Evolutionary conservation across 2,797 vertebrate species (phyloP), one percentile per base, ranked within the genome.

Genomic region (Esox masquinongy): DNA sequence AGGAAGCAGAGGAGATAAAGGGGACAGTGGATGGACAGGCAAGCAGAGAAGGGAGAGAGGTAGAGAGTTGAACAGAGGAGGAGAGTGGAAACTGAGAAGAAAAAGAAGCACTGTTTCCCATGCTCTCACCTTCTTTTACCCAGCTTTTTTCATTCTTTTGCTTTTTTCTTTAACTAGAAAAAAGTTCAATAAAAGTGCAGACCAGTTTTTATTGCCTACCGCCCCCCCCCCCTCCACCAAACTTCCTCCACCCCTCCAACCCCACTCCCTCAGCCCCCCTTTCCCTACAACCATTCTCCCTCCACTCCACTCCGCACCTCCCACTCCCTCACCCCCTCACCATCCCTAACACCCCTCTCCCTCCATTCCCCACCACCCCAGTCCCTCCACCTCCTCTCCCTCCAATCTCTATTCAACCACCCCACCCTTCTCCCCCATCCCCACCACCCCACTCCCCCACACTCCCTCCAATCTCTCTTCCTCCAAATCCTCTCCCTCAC

Each of bases 131-230:
- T 86, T 85, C 81, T 79, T 87, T 86, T 79, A 85, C 81, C 73
- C 61, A 53, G 51, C 34, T 59, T 36, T 14, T 70, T 59, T 43
- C 29, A 11, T 49, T 24, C 50, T 24, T 64, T 14, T 2, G 8
- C 22, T 66, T 66, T 43, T 84, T 82, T 83, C 89, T 84, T 80
- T 67, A 68, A 29, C 77, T 39, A 1, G 72, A 82, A 83, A 81
- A 79, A 82, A 87, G 70, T 92, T 90, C 84, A 92, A 80, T 88
- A 79, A 88, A 91, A 91, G 87, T 90, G 82, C 87, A 88, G 75
- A 59, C 50, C 34, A 73, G 79, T 78, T 81, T 85, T 77, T 82
- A 77, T 84, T 59, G 3, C 16, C 9, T 9, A 71, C 64, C 66
- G 16, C 67, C 76, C 71, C 64, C 76, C 71, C 64, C 26, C 39